Base-by-base conservation (phyloP, 2,797 vertebrate species). In the Philypnodon macrostomus region DNA sequence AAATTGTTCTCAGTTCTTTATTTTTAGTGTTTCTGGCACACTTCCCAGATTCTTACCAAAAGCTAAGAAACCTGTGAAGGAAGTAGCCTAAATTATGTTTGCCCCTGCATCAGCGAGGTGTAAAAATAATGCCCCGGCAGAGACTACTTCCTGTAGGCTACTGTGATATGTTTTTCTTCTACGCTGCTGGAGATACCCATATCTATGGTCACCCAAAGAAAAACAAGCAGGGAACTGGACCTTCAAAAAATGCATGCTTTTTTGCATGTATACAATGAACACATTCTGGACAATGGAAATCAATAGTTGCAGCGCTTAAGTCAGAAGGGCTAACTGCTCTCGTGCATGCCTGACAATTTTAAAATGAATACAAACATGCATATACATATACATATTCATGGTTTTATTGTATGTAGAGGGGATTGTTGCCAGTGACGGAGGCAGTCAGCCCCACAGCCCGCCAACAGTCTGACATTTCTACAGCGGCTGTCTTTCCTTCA, bases 1-100 rank as follows among this genome's bases (percentile, higher is more conserved):
- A 34, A 79, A 85, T 81, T 79, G 34, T 83, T 85, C 57, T 70
- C 32, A 56, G 85, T 85, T 80, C 69, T 83, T 78, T 81, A 74
- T 73, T 80, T 81, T 81, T 75, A 83, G 68, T 63, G 77, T 37
- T 68, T 73, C 60, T 88, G 87, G 84, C 75, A 66, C 29, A 16
- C 40, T 47, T 82, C 84, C 82, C 74, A 75, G 67, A 66, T 47
- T 30, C 58, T 38, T 36, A 38, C 59, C 58, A 38, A 64, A 53
- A 63, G 63, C 35, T 24, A 23, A 47, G 33, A n/a, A 32, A 35
- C 50, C 55, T 52, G 49, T 54, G 53, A 50, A 35, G 41, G 38
- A n/a, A n/a, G n/a, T n/a, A n/a, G 47, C 56, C 56, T 68, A 70
- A 79, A 49, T 66, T 60, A 63, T 67, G 51, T 49, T 63, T 17